Conservation (phyloP, 2,888 invertebrate species). For the Trachelus stipa region DNA sequence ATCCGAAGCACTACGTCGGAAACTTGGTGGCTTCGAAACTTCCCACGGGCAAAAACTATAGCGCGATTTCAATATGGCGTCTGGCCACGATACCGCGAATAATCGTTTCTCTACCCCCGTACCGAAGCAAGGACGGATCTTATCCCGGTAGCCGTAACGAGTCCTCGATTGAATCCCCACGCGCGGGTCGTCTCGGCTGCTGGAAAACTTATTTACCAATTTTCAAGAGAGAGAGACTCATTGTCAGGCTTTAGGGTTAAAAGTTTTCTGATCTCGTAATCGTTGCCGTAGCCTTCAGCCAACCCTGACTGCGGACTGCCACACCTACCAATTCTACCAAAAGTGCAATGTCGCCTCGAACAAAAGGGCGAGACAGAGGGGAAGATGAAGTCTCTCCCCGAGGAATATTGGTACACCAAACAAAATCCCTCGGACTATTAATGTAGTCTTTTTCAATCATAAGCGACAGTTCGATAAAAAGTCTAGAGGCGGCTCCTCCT, state of each 20-base stretch:
- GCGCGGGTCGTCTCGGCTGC: background rate
- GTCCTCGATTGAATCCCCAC: background rate
- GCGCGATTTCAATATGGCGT: conserved; percentile 47
- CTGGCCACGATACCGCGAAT: conserved; percentile 45
- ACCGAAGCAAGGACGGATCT: background rate
- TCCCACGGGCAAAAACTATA: conserved; percentile 32
- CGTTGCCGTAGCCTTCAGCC: background rate
- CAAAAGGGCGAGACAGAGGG: conserved; percentile 3
- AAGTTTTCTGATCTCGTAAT: background rate
- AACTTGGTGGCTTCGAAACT: conserved; percentile 51
- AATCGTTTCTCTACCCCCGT: conserved; percentile 49
- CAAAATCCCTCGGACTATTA: conserved; percentile 49
- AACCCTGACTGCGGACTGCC: background rate
- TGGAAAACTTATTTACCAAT: background rate
- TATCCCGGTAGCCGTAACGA: background rate
- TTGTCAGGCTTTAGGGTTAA: background rate
- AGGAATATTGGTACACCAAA: conserved; percentile 1
- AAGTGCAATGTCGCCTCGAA: conserved; percentile 10
- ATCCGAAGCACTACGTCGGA: conserved; percentile 32
- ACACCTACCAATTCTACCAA: conserved; percentile 6
- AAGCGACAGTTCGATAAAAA: conserved; percentile 64
- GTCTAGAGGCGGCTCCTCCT: conserved; percentile 58
- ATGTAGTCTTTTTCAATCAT: conserved; percentile 63
- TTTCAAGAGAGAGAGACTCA: background rate
- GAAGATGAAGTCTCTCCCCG: background rate